Evolutionary conservation across 2,113 vertebrate genomes (phyloP).

Genomic region (Semnopithecus entellus): DNA sequence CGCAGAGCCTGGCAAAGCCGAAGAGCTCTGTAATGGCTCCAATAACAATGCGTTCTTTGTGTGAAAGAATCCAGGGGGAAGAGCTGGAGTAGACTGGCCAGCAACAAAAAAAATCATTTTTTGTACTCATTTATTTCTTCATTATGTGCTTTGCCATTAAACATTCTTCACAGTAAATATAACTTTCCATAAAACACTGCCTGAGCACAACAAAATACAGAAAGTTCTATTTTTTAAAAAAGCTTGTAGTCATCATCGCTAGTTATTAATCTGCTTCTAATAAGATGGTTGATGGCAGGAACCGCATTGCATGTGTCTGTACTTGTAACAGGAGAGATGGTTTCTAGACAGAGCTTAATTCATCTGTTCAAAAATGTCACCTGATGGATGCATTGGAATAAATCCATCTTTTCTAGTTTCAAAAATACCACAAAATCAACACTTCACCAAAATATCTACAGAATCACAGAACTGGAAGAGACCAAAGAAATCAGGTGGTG

Average conservation of each 20-base stretch:
- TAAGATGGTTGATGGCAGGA: constrained; percentile 67
- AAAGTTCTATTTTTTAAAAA: constrained; percentile 79
- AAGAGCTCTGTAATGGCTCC: constrained; percentile 92
- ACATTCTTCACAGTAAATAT: constrained; percentile 92
- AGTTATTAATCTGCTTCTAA: constrained; percentile 80
- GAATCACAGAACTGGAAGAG: neutral
- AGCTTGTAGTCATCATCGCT: constrained; percentile 78
- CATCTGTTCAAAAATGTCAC: constrained; percentile 64
- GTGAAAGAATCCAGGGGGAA: constrained; percentile 93
- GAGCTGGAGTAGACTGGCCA: constrained; percentile 88
- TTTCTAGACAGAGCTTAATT: constrained; percentile 55
- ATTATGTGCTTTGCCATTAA: constrained; percentile 89
- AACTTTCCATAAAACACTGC: constrained; percentile 87
- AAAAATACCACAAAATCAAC: constrained; percentile 46
- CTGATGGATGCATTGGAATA: neutral
- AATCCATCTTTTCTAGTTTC: constrained; percentile 5
- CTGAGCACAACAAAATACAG: constrained; percentile 86
- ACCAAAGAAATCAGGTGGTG: neutral
- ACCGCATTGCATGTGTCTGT: constrained; percentile 58
- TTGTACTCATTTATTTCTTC: constrained; percentile 89
- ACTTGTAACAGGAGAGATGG: constrained; percentile 53
- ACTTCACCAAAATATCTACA: neutral
- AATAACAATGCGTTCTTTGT: constrained; percentile 98
- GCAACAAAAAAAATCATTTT: constrained; percentile 85
- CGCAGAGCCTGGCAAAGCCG: constrained; percentile 88